phyloP scores from a whole-genome alignment of 1,140 invertebrate species.

The Aphaenogaster ashmeadi region DNA sequence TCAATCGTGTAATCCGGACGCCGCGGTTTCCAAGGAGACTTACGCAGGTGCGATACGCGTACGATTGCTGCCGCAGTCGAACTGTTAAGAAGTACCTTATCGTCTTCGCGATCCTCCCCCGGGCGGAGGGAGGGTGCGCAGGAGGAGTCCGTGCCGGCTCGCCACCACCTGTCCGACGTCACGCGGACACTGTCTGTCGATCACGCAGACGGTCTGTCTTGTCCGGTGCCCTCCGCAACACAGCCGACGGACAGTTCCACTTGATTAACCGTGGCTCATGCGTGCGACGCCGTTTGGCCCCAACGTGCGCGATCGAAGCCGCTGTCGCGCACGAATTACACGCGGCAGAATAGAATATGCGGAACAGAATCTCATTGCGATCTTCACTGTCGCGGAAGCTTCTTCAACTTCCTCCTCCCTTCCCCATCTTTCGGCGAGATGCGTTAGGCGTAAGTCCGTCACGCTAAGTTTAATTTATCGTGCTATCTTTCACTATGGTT shows the following conservation, averaged over 20 bases:
- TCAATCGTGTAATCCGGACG: not conserved
- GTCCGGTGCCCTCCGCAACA: slow-evolving; percentile 64
- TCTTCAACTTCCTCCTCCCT: not conserved
- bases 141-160: slow-evolving; percentile 6
- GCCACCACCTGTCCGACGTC: slow-evolving; percentile 80
- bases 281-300: slow-evolving; percentile 77
- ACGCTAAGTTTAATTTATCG: slow-evolving; percentile 3
- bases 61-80: not conserved
- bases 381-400: not conserved
- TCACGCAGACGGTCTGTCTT: slow-evolving; percentile 71
- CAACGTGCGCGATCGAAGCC: slow-evolving; percentile 66
- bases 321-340: slow-evolving; percentile 72
- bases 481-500: not conserved
- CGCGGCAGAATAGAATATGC: slow-evolving; percentile 16
- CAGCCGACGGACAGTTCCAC: slow-evolving; percentile 83
- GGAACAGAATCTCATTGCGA: slow-evolving; percentile 26
- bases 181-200: slow-evolving; percentile 72
- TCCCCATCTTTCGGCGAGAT: not conserved
- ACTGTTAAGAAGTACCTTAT: slow-evolving; percentile 42
- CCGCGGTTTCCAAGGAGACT: not conserved
- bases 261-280: slow-evolving; percentile 85
- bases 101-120: slow-evolving; percentile 30
- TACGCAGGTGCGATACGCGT: not conserved
- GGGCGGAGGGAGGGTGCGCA: not conserved
- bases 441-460: not conserved